phyloP scores from a whole-genome alignment of 2,888 invertebrate species.

The Idaea dimidiata region DNA sequence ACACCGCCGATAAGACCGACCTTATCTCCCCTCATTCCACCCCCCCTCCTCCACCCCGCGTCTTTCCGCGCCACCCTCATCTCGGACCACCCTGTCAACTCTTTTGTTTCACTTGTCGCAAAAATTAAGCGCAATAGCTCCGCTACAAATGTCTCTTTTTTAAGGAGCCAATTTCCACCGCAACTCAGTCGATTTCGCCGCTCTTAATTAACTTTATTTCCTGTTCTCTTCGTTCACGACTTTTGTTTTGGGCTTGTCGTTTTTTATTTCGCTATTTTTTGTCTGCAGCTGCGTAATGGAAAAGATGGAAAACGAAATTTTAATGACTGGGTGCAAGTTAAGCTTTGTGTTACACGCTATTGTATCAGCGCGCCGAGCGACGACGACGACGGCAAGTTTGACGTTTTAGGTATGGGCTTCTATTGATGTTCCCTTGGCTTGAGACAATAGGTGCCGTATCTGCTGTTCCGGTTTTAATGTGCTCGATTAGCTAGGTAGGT shows the following conservation, averaged over 20 bases:
- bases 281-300: slow-evolving; percentile 77
- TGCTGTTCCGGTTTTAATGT: slow-evolving; percentile 24
- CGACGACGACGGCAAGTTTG: slow-evolving; percentile 58
- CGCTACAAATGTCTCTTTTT: slow-evolving; percentile 80
- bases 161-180: slow-evolving; percentile 80
- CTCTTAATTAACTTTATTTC: slow-evolving; percentile 82
- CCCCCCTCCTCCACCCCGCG: slow-evolving; percentile 32
- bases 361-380: slow-evolving; percentile 57
- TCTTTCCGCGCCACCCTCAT: slow-evolving; percentile 40
- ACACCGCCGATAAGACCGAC: slow-evolving; percentile 69
- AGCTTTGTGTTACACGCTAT: slow-evolving; percentile 70
- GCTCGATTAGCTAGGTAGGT: slow-evolving; percentile 15
- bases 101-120: slow-evolving; percentile 81
- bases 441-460: slow-evolving; percentile 50
- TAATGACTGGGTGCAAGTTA: slow-evolving; percentile 76
- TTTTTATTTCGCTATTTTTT: slow-evolving; percentile 75
- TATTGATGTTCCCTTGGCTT: slow-evolving; percentile 47
- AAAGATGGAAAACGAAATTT: slow-evolving; percentile 80
- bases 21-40: slow-evolving; percentile 64
- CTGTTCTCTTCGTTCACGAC: slow-evolving; percentile 75
- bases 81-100: slow-evolving; percentile 65
- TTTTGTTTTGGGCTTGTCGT: slow-evolving; percentile 75
- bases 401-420: slow-evolving; percentile 60
- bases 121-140: slow-evolving; percentile 80
- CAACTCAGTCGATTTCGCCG: slow-evolving; percentile 80